Evolutionary conservation across 2,888 invertebrate genomes (phyloP).

Genomic region (Agrenia bidenticulata): DNA sequence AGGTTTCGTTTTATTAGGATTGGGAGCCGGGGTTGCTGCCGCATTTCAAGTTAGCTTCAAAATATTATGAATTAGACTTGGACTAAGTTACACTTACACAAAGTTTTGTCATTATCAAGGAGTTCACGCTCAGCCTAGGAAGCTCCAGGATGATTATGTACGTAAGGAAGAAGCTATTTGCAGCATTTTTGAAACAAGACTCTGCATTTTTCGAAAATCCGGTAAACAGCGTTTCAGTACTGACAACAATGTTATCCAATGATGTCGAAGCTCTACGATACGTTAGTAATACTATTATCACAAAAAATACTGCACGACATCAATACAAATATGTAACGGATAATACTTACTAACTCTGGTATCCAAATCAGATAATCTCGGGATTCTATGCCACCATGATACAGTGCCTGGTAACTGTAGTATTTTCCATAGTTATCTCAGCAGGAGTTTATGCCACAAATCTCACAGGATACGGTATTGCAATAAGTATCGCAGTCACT

Average conservation of each 20-base stretch:
- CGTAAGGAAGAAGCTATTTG: conserved; percentile 13
- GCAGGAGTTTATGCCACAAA: not conserved
- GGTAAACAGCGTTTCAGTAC: not conserved
- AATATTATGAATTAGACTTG: too few relatives aligned
- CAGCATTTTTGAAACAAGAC: conserved; percentile 26
- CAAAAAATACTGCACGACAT: not conserved
- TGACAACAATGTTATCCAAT: conserved; percentile 25
- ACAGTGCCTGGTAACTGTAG: conserved; percentile 18
- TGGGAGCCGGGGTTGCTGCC: conserved; percentile 12
- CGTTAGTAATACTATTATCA: not conserved
- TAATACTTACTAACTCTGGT: too few relatives aligned
- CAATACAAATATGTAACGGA: too few relatives aligned
- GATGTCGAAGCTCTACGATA: conserved; percentile 26
- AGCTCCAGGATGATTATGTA: not conserved
- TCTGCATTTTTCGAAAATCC: conserved; percentile 34
- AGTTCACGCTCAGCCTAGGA: not conserved
- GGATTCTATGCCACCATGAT: conserved; percentile 31
- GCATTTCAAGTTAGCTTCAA: conserved; percentile 14
- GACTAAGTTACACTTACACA: too few relatives aligned
- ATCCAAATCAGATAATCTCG: not conserved
- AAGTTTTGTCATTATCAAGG: too few relatives aligned
- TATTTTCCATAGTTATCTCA: conserved; percentile 2
- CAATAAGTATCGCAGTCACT: conserved; percentile 11
- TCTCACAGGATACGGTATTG: conserved; percentile 23
- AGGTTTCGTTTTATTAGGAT: conserved; percentile 5